Base-by-base conservation (phyloP, 1,140 invertebrate species). In the Nomia melanderi region DNA sequence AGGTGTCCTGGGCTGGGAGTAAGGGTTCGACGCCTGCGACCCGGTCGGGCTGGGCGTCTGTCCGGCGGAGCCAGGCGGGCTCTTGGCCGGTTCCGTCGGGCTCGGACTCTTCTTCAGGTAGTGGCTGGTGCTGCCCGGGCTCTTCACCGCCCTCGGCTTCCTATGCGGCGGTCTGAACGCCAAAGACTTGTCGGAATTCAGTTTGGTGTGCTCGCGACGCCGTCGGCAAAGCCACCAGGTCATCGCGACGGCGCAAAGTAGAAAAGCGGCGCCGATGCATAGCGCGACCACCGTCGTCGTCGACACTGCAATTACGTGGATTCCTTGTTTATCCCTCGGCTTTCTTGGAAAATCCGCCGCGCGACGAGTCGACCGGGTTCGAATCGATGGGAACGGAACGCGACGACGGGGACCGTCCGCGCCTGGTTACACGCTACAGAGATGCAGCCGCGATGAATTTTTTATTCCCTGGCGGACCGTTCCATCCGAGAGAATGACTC, bases 41-140 rank as follows among this genome's bases (percentile, higher is more conserved):
- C 90, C 90, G 0, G 89, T 91, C 0, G 92, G 92, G 78, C 91
- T 92, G 0, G 90, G 90, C 0, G 89, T 89, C 44, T 91, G 89
- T 0, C 85, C 86, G 14, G 84, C 84, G 0, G 91, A 91, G 29
- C 93, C 93, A 11, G 92, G 94, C 53, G 92, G 93, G 69, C 93
- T 93, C 59, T 94, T 94, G 2, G 91, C 93, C 27, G 93, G 93
- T 54, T 94, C 96, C 0, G 96, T 97, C 0, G 97, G 97, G 80
- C 96, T 97, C 0, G 97, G 97, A 54, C 95, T 97, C 91, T 98
- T 98, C 91, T 97, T 97, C 84, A 98, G 90, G 89, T 97, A 97
- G 88, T 97, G 96, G 25, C 94, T 94, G 62, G 95, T 94, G 72
- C 94, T 95, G 0, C 93, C 94, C 0, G 94, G 94, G 82, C 93